Base-by-base conservation (phyloP, 2,888 invertebrate species). In the Hololepta plana region DNA sequence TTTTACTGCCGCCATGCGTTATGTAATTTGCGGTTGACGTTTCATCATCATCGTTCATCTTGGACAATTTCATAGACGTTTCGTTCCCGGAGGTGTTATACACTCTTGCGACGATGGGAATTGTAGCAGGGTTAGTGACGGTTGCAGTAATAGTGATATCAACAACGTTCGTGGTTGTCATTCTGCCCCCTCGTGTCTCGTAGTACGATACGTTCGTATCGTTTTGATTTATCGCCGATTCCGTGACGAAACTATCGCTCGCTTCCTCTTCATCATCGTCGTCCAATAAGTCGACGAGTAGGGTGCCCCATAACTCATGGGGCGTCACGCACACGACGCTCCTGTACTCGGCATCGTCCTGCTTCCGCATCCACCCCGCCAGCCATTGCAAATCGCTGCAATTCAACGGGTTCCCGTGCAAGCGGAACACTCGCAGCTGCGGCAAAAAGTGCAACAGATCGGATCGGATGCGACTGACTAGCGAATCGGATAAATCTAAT, bases 341-440 rank as follows among this genome's bases (percentile, higher is more conserved):
- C 19, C 42, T 34, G 28, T 51, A 49, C 29, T 51, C 47, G 2
- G 44, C 41, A 15, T 59, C 55, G 15, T 55, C 49, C 32, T 61
- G 60, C 13, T 57, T 49, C 19, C 58, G 59, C 56, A 79, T 62
- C 79, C 79, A 80, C 32, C 66, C 61, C 14, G 64, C 67, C 2
- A 73, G 44, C 73, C 72, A 74, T 33, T 65, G 51, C 32, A 72
- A 58, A 14, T 65, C 60, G 23, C 60, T 65, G 47, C 82, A 84
- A 42, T 73, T 69, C 53, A 80, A 66, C 12, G 64, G 60, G 47
- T 84, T 84, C 4, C 71, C 74, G 29, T 65, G 64, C 29, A 84
- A 49, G 38, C 71, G 62, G 24, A 82, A 50, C 11, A 63, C 59
- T 38, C 67, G 65, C 25, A 84, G 49, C 43, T 75, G 70, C 1